These are phyloP conservation scores for Tachystola acroxantha DNA, from an alignment of 2,888 invertebrate genomes.

Conservation along the genomic window DNA sequence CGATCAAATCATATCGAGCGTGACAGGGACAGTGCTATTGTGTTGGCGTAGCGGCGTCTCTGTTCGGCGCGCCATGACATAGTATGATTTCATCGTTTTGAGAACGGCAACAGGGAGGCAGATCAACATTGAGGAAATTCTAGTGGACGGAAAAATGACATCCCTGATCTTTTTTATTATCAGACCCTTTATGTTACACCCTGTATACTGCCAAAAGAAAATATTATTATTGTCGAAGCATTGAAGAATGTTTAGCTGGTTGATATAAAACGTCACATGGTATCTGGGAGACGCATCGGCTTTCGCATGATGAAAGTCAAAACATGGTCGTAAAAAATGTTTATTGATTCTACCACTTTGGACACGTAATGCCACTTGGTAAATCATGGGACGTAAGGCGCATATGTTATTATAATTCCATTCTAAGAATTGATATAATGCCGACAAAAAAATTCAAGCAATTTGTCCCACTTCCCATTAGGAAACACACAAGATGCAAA, in stretches of 20 bases:
- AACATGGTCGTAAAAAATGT: conserved; percentile 38
- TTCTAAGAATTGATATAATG: neutral
- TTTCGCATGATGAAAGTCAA: conserved; percentile 58
- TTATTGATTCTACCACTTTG: neutral
- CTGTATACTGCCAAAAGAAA: conserved; percentile 53
- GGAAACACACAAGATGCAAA: conserved; percentile 16
- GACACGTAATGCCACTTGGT: no score
- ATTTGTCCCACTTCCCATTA: conserved; percentile 9
- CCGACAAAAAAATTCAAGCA: conserved; percentile 4
- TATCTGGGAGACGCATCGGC: conserved; percentile 51
- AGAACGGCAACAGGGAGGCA: no score
- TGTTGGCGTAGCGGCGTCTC: no score
- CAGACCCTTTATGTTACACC: no score
- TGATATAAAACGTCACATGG: conserved; percentile 51
- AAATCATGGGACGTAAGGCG: neutral
- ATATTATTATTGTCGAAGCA: conserved; percentile 48
- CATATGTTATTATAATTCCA: neutral
- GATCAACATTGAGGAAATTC: no score
- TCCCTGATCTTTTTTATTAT: no score
- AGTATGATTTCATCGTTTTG: no score
- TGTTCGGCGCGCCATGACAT: no score
- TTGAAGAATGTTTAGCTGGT: conserved; percentile 49
- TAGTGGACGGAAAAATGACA: no score
- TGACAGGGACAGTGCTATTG: no score
- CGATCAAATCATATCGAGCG: no score